Evolutionary conservation across 2,888 invertebrate species (phyloP).

Genomic region (Ceramica pisi): DNA sequence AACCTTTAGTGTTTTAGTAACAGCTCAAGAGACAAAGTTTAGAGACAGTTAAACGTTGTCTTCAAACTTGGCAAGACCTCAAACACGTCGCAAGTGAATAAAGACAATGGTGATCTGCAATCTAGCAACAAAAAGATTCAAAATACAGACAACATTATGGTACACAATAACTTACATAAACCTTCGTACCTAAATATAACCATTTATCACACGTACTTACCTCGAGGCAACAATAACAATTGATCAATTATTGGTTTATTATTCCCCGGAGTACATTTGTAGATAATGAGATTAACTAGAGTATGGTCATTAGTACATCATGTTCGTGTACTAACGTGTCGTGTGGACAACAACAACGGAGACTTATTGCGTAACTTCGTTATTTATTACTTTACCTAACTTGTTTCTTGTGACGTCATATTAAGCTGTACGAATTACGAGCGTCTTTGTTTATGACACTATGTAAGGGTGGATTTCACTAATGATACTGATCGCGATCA

Average conservation of each 20-base stretch:
- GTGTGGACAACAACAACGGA: neutral
- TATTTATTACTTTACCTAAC: conserved; percentile 4
- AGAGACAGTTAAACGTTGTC: neutral
- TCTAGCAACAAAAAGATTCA: neutral
- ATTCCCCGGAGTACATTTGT: conserved; percentile 32
- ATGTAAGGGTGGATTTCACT: too few species aligned
- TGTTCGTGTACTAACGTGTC: neutral
- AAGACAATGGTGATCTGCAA: neutral
- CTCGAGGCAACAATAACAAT: conserved; percentile 20
- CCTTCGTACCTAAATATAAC: neutral
- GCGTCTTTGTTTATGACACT: too few species aligned
- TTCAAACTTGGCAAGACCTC: neutral
- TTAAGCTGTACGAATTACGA: neutral
- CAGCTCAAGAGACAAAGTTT: neutral
- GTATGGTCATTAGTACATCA: conserved; percentile 15
- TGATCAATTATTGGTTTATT: conserved; percentile 37
- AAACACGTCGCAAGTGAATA: neutral
- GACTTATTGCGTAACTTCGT: neutral
- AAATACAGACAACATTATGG: neutral
- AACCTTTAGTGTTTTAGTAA: neutral
- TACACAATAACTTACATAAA: neutral
- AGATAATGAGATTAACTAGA: conserved; percentile 29
- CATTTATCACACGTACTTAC: conserved; percentile 12
- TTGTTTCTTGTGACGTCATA: neutral
- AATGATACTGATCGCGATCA: too few species aligned